Conservation (phyloP, 64 coral and sea anemone species). For the Anthopleura sola region DNA sequence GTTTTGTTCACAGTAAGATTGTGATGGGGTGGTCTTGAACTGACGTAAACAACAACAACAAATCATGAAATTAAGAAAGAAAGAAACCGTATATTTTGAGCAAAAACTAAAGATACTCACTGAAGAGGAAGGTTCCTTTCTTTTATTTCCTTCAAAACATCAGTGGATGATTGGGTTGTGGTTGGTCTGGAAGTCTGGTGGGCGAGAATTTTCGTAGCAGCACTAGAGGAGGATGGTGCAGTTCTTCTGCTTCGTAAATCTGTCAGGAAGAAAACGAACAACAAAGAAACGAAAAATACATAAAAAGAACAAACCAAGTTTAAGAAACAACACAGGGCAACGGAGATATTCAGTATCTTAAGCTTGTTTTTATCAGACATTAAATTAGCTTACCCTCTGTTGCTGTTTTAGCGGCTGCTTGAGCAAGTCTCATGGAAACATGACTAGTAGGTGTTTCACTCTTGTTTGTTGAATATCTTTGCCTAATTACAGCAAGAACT, state of each 20-base stretch:
- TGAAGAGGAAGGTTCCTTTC: neutral
- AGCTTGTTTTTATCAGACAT: too few relatives aligned
- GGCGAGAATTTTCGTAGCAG: neutral
- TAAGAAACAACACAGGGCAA: too few relatives aligned
- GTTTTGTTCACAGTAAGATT: too few relatives aligned
- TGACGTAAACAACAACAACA: too few relatives aligned
- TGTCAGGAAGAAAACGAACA: too few relatives aligned
- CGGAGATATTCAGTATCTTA: too few relatives aligned
- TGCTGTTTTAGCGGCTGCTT: neutral
- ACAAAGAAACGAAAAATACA: too few relatives aligned
- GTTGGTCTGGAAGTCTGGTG: neutral
- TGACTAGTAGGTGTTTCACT: slow-evolving; percentile 2
- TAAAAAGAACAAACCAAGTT: too few relatives aligned
- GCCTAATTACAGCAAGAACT: slow-evolving; percentile 48
- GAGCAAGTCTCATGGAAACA: slow-evolving; percentile 20
- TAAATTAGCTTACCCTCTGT: too few relatives aligned
- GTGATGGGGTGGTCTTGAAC: too few relatives aligned
- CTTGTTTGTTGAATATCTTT: slow-evolving; percentile 13
- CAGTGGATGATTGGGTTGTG: neutral
- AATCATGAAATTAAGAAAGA: too few relatives aligned
- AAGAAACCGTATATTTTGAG: too few relatives aligned
- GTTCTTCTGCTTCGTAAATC: neutral
- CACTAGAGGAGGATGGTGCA: neutral
- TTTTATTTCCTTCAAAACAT: neutral
- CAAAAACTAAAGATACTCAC: neutral